Evolutionary conservation across 2,797 vertebrate genomes (phyloP), one percentile per base, ranked within the genome.

Genomic region (Girardinus metallicus): DNA sequence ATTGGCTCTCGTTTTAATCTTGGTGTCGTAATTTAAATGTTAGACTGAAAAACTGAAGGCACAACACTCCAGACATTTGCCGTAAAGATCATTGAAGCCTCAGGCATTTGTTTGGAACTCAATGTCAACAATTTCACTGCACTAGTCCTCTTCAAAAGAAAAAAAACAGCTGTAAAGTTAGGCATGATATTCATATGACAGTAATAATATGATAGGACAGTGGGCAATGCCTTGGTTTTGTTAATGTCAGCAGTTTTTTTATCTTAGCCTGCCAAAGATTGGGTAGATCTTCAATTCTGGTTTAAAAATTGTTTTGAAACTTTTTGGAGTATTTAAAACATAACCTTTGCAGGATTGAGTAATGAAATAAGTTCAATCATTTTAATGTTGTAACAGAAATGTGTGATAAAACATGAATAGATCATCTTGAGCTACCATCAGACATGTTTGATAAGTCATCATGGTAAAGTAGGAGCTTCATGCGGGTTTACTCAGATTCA

Each of bases 101-200:
- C 88, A 91, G 90, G 89, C 85, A 39, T 75, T 76, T 71, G 9
- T 76, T 86, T 84, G 62, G 73, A 80, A 83, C 76, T 10, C 73
- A 44, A 75, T 41, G 86, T 91, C 89, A 91, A 83, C 83, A 0
- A 72, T 86, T 85, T 71, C 53, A 57, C 36, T 4, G 0, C 9
- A 18, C 18, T 0, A 5, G 72, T 68, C 89, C 87, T 90, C 84
- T 80, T 64, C 34, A 66, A 66, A 66, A 66, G 6, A 36, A 62
- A 62, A 31, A 36, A 36, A 36, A 7, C 31, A 31, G 31, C 34
- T 21, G 8, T 66, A 36, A 75, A 6, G 51, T 43, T 57, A 26
- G 36, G 57, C 23, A 41, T 41, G 7, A 57, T 18, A 53, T 18
- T 39, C 8, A 16, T 29, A n/a, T 29, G 23, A 70, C 39, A 43